Evolutionary conservation across 2,888 invertebrate genomes (phyloP).

Genomic region (Ormyrus pomaceus): DNA sequence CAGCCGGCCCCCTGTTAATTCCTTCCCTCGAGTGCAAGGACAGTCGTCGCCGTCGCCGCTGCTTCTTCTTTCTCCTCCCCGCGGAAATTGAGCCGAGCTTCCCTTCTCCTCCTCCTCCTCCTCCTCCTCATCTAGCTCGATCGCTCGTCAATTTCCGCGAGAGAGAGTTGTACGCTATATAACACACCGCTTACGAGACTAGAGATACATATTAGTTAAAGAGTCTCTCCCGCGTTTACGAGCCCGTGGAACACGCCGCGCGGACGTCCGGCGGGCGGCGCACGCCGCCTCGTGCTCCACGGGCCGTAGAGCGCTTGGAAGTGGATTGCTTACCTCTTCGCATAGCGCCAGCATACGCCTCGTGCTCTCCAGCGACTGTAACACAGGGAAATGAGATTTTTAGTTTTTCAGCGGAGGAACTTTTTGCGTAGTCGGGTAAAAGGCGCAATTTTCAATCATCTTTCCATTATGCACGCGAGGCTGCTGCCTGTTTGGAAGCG

Average conservation of each 20-base stretch:
- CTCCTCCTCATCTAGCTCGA: not conserved
- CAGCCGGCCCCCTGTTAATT: too few relatives aligned
- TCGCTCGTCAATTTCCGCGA: slow-evolving; percentile 19
- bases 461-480: not conserved
- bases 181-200: slow-evolving; percentile 15
- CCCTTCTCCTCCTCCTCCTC: not conserved
- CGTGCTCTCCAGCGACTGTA: slow-evolving; percentile 94
- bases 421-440: not conserved
- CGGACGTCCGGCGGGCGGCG: too few relatives aligned
- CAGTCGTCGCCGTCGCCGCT: not conserved
- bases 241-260: too few relatives aligned
- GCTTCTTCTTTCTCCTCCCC: not conserved
- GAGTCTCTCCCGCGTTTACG: too few relatives aligned
- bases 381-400: slow-evolving; percentile 69
- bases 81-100: slow-evolving; percentile 33
- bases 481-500: not conserved
- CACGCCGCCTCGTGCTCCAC: not conserved
- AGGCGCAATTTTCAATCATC: slow-evolving; percentile 2
- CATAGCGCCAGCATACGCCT: slow-evolving; percentile 94
- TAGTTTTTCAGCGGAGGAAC: not conserved
- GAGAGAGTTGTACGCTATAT: not conserved
- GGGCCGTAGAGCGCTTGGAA: slow-evolving; percentile 19
- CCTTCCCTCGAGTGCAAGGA: too few relatives aligned
- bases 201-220: not conserved
- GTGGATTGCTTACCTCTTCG: slow-evolving; percentile 86